Evolutionary conservation across 2,888 invertebrate species (phyloP).

Genomic region (Myopa testacea): DNA sequence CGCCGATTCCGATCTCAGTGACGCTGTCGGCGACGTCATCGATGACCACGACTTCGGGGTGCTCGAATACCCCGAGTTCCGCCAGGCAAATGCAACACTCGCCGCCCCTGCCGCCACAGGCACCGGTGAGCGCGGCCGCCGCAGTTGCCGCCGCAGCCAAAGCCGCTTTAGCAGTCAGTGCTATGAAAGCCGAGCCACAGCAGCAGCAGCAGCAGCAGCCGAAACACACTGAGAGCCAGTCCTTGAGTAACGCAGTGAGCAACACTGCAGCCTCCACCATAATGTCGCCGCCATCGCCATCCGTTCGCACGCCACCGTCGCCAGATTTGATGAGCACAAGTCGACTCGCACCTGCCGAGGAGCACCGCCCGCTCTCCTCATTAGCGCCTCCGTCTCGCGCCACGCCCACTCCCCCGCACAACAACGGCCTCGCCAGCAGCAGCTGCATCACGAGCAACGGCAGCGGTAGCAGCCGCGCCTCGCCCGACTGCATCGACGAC

Average conservation of each 20-base stretch:
- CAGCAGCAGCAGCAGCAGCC: conserved; percentile 50
- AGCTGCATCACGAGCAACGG: conserved; percentile 59
- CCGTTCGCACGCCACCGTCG: conserved; percentile 52
- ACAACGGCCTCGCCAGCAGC: conserved; percentile 61
- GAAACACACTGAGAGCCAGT: conserved; percentile 64
- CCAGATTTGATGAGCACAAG: conserved; percentile 34
- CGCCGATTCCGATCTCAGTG: conserved; percentile 49
- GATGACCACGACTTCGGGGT: conserved; percentile 50
- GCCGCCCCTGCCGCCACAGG: conserved; percentile 40
- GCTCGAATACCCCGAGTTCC: conserved; percentile 46
- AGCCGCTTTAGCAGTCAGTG: conserved; percentile 46
- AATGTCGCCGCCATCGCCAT: conserved; percentile 63
- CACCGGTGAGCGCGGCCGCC: conserved; percentile 44
- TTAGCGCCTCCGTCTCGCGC: conserved; percentile 39
- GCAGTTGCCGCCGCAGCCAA: conserved; percentile 49
- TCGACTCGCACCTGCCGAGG: conserved; percentile 36
- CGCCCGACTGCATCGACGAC: conserved; percentile 66
- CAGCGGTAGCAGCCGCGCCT: conserved; percentile 64
- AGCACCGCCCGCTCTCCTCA: conserved; percentile 46
- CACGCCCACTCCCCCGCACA: conserved; percentile 63
- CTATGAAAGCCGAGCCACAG: conserved; percentile 46
- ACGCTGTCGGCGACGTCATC: conserved; percentile 54
- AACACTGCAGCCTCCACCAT: conserved; percentile 60
- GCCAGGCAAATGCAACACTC: conserved; percentile 45
- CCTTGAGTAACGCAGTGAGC: conserved; percentile 59